phyloP scores from a whole-genome alignment of 2,888 invertebrate genomes.

The Lamellibrachia satsuma region DNA sequence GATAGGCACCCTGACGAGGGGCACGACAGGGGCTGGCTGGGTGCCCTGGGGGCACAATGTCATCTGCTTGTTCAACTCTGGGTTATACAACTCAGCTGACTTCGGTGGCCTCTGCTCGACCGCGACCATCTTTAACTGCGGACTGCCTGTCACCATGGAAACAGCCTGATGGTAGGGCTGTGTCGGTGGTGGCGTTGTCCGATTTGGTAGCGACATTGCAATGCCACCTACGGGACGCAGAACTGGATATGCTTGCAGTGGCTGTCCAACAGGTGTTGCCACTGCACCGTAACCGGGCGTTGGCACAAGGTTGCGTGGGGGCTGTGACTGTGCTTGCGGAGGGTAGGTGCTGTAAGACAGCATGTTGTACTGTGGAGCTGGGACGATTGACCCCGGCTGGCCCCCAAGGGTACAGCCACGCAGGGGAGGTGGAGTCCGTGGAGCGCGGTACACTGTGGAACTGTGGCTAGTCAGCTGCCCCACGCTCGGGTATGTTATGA shows the following conservation, averaged over 20 bases:
- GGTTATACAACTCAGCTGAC: not conserved
- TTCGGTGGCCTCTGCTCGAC: not conserved
- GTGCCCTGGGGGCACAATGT: not conserved
- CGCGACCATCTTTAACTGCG: not conserved
- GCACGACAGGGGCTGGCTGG: not conserved
- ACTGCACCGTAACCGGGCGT: not conserved
- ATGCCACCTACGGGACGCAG: not conserved
- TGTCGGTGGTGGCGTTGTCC: not conserved
- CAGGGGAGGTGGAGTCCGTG: not conserved
- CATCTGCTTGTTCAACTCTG: not conserved
- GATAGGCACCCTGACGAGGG: not conserved
- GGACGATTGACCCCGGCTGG: not conserved
- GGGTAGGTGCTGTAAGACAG: not conserved
- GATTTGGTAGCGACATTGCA: not conserved
- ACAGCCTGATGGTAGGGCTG: not conserved
- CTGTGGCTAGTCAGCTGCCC: not conserved
- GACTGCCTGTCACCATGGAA: conserved; percentile 14
- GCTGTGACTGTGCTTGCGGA: not conserved
- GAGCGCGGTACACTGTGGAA: not conserved
- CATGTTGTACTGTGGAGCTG: not conserved
- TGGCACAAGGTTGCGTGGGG: not conserved
- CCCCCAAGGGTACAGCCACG: not conserved
- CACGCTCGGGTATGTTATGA: not conserved
- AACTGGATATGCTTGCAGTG: not conserved
- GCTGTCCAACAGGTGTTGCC: not conserved